Base-by-base conservation (phyloP, 2,797 vertebrate genomes). In the Apogon hyalosoma region DNA sequence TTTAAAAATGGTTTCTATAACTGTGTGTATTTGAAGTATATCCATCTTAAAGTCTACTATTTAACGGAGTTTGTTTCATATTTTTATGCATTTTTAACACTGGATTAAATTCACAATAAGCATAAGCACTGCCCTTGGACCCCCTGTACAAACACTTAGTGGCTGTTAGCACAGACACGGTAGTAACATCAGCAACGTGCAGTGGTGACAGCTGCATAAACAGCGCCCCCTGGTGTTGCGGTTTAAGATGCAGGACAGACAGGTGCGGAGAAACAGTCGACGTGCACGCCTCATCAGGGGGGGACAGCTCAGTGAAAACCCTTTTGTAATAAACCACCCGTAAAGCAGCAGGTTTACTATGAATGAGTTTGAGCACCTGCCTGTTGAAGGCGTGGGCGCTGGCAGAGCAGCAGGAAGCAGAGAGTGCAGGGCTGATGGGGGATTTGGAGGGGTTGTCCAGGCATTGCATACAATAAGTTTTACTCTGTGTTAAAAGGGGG, bases 301-400 rank as follows among this genome's bases (percentile, higher is more conserved):
- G 85, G 87, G 63, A 60, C 46, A 16, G 89, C 89, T 91, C 93
- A 83, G 76, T n/a, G 48, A 63, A 91, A 93, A 91, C 88, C 80
- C 88, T 92, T 93, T 94, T 93, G 93, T 95, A 95, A 94, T 94
- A 94, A 95, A 95, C 94, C 93, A 88, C 84, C 92, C 86, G 67
- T 94, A 91, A 93, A 93, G 91, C 92, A 92, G 83, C 88, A 93
- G 94, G 94, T 95, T 95, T 95, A 94, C 90, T 94, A 94, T 93
- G 93, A 94, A 92, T 91, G 93, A 89, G 94, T 95, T 94, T 94
- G 94, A 92, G 94, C 91, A 13, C 88, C 86, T 75, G 74, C 90
- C 93, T 94, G 92, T 71, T 79, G 88, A 52, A 45, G 90, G 87
- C 91, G 92, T 92, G 92, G 75, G 84, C 77, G 84, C 52, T 81